Conservation (phyloP, 2,888 invertebrate genomes). For the Nesidiocoris tenuis region DNA sequence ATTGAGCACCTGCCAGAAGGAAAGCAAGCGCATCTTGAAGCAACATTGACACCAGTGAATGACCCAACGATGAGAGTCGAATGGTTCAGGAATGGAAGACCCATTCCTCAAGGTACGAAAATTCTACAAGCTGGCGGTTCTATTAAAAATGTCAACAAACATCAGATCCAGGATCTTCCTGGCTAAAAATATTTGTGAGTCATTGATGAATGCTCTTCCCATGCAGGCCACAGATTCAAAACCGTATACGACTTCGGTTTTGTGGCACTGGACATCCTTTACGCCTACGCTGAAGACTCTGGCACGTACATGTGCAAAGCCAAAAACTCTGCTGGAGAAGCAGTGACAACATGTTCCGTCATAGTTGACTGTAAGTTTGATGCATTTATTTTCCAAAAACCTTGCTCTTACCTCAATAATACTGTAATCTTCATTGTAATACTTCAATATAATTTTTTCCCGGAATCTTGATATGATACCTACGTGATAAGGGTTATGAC, state of each 20-base stretch:
- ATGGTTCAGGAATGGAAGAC: conserved; percentile 95
- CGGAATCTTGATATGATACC: too few species aligned
- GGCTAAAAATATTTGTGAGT: too few species aligned
- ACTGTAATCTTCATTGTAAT: too few species aligned
- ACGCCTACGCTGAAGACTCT: conserved; percentile 94
- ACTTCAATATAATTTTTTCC: too few species aligned
- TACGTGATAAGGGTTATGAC: too few species aligned
- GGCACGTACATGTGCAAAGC: conserved; percentile 97
- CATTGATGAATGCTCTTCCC: too few species aligned
- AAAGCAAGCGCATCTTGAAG: conserved; percentile 85
- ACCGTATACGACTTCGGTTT: conserved; percentile 97
- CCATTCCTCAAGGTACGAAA: conserved; percentile 71
- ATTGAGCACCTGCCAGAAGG: conserved; percentile 82
- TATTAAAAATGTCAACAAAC: too few species aligned
- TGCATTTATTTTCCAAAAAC: too few species aligned
- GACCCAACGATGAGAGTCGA: conserved; percentile 98
- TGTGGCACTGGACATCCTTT: conserved; percentile 92
- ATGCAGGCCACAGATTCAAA: conserved; percentile 83
- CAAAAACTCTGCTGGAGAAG: conserved; percentile 91
- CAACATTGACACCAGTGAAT: conserved; percentile 92
- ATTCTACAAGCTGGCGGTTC: too few species aligned
- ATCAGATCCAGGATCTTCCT: too few species aligned
- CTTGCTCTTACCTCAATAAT: too few species aligned
- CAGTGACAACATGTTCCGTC: conserved; percentile 87
- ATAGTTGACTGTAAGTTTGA: conserved; percentile 72